phyloP scores from a whole-genome alignment of 2,113 vertebrate genomes.

The Mesembrinibis cayennensis region DNA sequence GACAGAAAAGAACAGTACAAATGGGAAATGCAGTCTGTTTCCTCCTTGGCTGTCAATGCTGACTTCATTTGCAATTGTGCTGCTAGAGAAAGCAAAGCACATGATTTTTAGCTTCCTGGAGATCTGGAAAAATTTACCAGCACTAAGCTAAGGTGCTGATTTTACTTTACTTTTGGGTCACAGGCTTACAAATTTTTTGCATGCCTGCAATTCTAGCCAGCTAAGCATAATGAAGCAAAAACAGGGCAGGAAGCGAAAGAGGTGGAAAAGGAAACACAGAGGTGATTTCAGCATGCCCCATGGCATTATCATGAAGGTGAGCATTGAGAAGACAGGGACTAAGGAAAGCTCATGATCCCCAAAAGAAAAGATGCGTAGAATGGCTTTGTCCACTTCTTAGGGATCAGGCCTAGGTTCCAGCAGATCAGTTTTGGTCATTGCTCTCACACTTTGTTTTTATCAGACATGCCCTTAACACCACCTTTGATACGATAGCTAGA shows the following conservation, averaged over 20 bases:
- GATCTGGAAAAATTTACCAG: background rate
- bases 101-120: background rate
- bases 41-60: rapidly evolving
- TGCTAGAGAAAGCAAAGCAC: background rate
- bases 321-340: background rate
- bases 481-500: background rate
- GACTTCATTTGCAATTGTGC: background rate
- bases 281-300: background rate
- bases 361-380: background rate
- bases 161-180: background rate
- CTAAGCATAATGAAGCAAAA: background rate
- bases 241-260: background rate
- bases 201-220: background rate
- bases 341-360: background rate
- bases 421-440: background rate
- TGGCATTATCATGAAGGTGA: background rate
- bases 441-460: background rate
- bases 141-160: background rate
- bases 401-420: background rate
- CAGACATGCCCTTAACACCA: background rate
- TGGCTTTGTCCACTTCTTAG: background rate
- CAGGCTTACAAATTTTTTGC: background rate
- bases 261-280: background rate
- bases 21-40: background rate
- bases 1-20: background rate